Conservation (phyloP, 2,888 invertebrate species). For the Atrina japonica region DNA sequence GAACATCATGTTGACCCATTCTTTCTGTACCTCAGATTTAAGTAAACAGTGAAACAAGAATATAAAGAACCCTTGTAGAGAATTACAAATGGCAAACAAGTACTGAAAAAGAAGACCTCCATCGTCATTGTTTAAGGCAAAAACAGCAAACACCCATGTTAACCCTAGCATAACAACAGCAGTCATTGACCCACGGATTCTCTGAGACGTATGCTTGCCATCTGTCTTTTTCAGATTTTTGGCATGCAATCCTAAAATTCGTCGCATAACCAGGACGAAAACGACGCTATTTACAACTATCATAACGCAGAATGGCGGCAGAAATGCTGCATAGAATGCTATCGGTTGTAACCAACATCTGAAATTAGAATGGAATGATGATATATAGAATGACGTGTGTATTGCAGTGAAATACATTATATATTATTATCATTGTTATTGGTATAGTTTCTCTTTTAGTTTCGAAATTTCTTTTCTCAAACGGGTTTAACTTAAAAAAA, state of each 20-base stretch:
- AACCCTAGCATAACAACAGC: conserved; percentile 74
- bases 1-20: too few species aligned
- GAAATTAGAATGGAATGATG: conserved; percentile 22
- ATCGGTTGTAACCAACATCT: conserved; percentile 74
- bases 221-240: conserved; percentile 67
- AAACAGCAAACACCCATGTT: conserved; percentile 77
- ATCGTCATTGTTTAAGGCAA: conserved; percentile 69
- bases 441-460: too few species aligned
- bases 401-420: too few species aligned
- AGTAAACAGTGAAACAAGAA: conserved; percentile 76
- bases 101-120: conserved; percentile 71
- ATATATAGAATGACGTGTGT: too few species aligned
- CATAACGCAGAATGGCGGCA: conserved; percentile 80
- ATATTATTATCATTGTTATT: too few species aligned
- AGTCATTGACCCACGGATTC: conserved; percentile 69
- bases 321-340: conserved; percentile 72
- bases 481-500: too few species aligned
- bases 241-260: conserved; percentile 55
- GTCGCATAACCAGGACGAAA: conserved; percentile 79
- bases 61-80: conserved; percentile 77
- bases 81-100: conserved; percentile 77
- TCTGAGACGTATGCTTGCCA: conserved; percentile 53
- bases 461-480: too few species aligned
- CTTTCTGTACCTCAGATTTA: conserved; percentile 68
- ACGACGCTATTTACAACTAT: conserved; percentile 80